Percentiles rank a stretch among this genome's conserved stretches.
Evolutionary conservation across 2,797 vertebrate genomes (phyloP).

Genomic region (Argentina silus): DNA sequence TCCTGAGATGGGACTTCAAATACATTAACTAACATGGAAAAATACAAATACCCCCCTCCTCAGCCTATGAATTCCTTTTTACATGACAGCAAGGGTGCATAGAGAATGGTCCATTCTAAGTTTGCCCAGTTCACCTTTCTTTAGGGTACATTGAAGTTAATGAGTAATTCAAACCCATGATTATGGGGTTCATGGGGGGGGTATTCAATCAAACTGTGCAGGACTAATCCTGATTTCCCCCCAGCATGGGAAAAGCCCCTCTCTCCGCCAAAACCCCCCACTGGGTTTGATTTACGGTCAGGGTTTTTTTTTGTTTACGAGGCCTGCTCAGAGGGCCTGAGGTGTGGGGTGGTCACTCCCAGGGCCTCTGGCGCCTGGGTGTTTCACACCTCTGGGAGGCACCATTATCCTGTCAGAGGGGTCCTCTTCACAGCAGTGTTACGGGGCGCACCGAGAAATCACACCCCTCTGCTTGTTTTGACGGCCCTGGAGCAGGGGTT

Average conservation of each 20-base stretch:
- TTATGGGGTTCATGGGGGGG: not conserved
- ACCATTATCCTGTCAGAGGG: constrained; percentile 65
- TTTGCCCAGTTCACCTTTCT: not conserved
- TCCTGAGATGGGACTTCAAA: not conserved
- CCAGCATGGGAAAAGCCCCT: not conserved
- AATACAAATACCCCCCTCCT: not conserved
- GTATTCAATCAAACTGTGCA: constrained; percentile 31
- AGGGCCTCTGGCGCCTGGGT: constrained; percentile 51
- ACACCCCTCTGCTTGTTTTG: constrained; percentile 70
- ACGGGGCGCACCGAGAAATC: constrained; percentile 56
- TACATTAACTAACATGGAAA: not conserved
- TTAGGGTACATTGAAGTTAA: constrained; percentile 5
- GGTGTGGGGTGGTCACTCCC: constrained; percentile 48
- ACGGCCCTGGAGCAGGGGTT: constrained; percentile 53
- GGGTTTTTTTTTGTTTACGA: constrained; percentile 43
- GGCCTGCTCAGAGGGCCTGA: constrained; percentile 39
- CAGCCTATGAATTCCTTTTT: not conserved
- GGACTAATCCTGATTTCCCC: constrained; percentile 21
- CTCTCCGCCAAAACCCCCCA: constrained; percentile 24
- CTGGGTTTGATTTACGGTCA: constrained; percentile 44
- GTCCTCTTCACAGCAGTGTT: constrained; percentile 59
- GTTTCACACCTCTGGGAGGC: constrained; percentile 73
- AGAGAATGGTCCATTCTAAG: too few relatives aligned
- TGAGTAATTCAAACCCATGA: constrained; percentile 17
- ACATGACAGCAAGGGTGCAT: not conserved